Evolutionary conservation across 2,888 invertebrate genomes (phyloP).

Genomic region (Galeruca laticollis): DNA sequence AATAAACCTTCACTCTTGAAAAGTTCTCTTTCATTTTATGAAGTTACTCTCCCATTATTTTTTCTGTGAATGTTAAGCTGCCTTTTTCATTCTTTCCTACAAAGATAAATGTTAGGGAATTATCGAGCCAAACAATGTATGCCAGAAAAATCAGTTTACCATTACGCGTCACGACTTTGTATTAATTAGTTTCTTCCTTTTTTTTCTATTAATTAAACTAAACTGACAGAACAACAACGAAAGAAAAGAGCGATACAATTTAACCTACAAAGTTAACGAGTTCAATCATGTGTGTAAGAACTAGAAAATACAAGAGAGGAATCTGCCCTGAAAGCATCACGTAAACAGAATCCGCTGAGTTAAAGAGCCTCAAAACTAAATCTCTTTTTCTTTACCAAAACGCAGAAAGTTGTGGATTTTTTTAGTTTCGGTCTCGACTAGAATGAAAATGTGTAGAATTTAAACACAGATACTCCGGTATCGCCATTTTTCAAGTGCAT

Average conservation of each 20-base stretch:
- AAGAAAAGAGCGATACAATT: no score
- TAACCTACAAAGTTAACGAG: conserved; percentile 4
- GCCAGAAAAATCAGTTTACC: no score
- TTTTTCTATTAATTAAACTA: no score
- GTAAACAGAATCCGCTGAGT: not conserved
- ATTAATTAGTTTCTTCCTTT: no score
- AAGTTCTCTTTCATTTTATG: conserved; percentile 18
- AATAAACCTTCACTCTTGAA: conserved; percentile 19
- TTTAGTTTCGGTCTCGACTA: not conserved
- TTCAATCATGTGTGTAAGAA: conserved; percentile 35
- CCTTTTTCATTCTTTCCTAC: not conserved
- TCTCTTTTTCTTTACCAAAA: no score
- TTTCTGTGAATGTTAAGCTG: not conserved
- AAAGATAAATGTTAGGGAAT: not conserved
- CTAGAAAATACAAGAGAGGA: conserved; percentile 20
- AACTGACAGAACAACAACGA: no score
- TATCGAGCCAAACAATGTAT: no score
- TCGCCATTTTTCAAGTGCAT: no score
- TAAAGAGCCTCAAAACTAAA: not conserved
- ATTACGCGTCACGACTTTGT: no score
- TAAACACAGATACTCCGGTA: no score
- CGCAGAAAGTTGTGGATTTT: no score
- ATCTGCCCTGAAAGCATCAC: not conserved
- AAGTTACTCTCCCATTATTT: conserved; percentile 4
- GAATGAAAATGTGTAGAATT: no score